phyloP scores from a whole-genome alignment of 2,797 vertebrate genomes.

The Taenioides sp. region DNA sequence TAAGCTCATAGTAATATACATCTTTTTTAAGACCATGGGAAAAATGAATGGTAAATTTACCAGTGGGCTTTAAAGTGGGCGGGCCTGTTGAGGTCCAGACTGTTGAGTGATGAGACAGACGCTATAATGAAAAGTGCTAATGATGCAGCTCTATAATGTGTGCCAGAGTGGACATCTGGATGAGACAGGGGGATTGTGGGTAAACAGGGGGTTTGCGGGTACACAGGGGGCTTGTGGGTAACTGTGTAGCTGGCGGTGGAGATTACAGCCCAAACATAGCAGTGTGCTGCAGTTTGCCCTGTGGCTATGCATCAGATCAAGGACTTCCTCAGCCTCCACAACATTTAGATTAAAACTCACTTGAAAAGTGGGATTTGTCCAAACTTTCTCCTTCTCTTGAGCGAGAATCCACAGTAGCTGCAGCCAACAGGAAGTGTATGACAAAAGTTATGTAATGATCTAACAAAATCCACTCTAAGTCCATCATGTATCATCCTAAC shows the following conservation, averaged over 20 bases:
- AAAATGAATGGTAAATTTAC: too few species aligned
- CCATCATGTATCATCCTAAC: too few species aligned
- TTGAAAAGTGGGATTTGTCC: constrained; percentile 40
- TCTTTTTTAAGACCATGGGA: too few species aligned
- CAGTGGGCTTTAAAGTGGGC: too few species aligned
- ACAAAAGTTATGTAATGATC: constrained; percentile 1
- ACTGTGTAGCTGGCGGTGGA: constrained; percentile 48
- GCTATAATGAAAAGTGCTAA: constrained; percentile 4
- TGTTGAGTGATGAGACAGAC: constrained; percentile 1
- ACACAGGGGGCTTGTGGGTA: constrained; percentile 34
- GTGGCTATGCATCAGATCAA: constrained; percentile 60
- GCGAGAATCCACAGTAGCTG: constrained; percentile 39
- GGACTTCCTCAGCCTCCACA: constrained; percentile 41
- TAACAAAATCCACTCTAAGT: neutral
- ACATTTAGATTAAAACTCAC: constrained; percentile 55
- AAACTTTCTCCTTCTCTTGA: constrained; percentile 29
- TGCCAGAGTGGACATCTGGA: constrained; percentile 45
- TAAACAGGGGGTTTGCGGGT: constrained; percentile 44
- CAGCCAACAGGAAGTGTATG: constrained; percentile 9
- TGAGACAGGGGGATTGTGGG: constrained; percentile 52
- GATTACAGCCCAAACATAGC: constrained; percentile 60
- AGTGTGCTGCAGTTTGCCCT: constrained; percentile 39
- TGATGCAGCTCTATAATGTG: constrained; percentile 33
- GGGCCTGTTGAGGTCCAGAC: too few species aligned
- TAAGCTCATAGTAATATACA: too few species aligned